Evolutionary conservation across 1,140 invertebrate species (phyloP).

Genomic region (Coelopa frigida): DNA sequence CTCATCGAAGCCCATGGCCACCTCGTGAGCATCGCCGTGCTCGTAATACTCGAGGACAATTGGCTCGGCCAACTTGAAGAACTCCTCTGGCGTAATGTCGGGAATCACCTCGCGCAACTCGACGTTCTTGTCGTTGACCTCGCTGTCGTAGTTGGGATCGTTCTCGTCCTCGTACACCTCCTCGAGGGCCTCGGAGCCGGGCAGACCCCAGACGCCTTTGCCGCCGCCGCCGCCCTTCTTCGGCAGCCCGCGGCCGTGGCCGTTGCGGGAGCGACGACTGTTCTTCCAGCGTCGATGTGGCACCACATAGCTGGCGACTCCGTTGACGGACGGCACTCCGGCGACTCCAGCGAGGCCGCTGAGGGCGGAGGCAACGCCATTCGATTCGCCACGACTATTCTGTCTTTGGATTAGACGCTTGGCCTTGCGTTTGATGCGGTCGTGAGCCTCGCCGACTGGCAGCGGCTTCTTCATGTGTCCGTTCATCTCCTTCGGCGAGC

Average conservation of each 20-base stretch:
- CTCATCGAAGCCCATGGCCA: slow-evolving; percentile 67
- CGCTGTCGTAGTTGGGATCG: slow-evolving; percentile 85
- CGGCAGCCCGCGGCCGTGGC: slow-evolving; percentile 68
- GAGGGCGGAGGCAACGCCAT: slow-evolving; percentile 10
- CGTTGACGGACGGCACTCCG: too few species aligned
- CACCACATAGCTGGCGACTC: slow-evolving; percentile 36
- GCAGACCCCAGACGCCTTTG: slow-evolving; percentile 86
- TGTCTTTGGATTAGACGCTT: slow-evolving; percentile 39
- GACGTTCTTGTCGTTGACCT: slow-evolving; percentile 50
- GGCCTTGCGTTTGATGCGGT: slow-evolving; percentile 38
- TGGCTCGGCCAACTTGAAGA: slow-evolving; percentile 54
- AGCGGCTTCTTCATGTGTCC: slow-evolving; percentile 38
- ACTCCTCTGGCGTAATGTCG: slow-evolving; percentile 41
- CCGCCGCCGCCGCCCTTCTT: slow-evolving; percentile 87
- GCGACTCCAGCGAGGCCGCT: slow-evolving; percentile 7
- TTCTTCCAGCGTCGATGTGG: slow-evolving; percentile 69
- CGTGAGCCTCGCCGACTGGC: slow-evolving; percentile 31
- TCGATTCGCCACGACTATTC: slow-evolving; percentile 29
- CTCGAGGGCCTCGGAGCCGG: slow-evolving; percentile 72
- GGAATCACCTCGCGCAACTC: slow-evolving; percentile 42
- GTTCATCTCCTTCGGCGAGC: slow-evolving; percentile 17
- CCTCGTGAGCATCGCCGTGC: slow-evolving; percentile 79
- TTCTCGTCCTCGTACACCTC: slow-evolving; percentile 71
- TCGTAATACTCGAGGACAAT: slow-evolving; percentile 85
- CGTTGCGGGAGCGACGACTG: slow-evolving; percentile 68